Base-by-base conservation (phyloP, 2,888 invertebrate genomes). In the Mystacides longicornis region DNA sequence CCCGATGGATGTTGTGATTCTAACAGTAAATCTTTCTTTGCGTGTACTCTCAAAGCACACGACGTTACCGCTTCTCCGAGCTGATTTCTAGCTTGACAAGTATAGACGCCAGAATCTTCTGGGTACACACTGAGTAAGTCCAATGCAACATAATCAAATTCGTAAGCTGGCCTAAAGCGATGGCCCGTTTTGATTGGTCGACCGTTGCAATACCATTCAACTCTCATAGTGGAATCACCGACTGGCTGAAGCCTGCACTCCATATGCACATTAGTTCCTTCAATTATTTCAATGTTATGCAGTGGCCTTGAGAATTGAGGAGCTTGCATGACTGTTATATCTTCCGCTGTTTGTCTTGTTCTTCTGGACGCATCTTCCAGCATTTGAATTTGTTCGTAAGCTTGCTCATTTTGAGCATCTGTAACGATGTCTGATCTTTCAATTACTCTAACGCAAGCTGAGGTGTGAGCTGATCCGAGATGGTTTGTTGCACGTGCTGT, bases 151-250 rank as follows among this genome's bases (percentile, higher is more conserved):
- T 95, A 98, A 67, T 96, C 96, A 69, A 97, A 96, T 72, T 98
- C 97, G 67, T 93, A 91, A 2, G 94, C 93, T 43, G 96, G 96
- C 67, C 95, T 84, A 77, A 97, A 98, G 62, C 98, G 83, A 67
- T 95, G 86, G 62, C 96, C 96, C 45, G 90, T 89, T 68, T 89
- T 91, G 1, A 98, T 84, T 0, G 96, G 93, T 62, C 86, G 81
- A 19, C 95, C 97, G 69, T 99, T 95, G 57, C 93, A 92, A 69
- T 93, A 91, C 99, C 99, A 99, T 62, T 93, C 95, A 52, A 95
- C 89, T 68, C 82, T 85, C 92, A 94, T 93, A 4, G 86, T 84
- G n/a, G 89, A 82, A 70, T 94, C 93, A 20, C 93, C 92, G 48
- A 93, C 89, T 1, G 93, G 93, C 68, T 93, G 91, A 56, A 94